Percentiles rank a stretch among this genome's conserved stretches.
Evolutionary conservation across 2,797 vertebrate genomes (phyloP).

Genomic region (Tachyglossus aculeatus): DNA sequence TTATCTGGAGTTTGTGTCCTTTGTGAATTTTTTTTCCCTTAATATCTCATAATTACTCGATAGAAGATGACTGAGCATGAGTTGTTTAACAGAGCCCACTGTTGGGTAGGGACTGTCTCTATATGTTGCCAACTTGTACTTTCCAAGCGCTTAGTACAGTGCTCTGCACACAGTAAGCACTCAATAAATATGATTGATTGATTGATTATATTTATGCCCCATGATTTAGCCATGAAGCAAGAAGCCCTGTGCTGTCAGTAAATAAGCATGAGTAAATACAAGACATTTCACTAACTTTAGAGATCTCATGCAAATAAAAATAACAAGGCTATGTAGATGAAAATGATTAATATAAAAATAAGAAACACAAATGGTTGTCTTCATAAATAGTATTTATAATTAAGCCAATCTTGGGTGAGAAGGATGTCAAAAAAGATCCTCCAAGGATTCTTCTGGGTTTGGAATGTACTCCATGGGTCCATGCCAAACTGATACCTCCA

Average conservation of each 20-base stretch:
- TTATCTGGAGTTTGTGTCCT: neutral
- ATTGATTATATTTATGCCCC: neutral
- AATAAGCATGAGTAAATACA: neutral
- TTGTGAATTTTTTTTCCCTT: neutral
- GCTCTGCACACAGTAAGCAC: too few relatives aligned
- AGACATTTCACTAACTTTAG: neutral
- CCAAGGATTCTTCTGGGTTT: too few relatives aligned
- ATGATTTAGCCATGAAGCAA: conserved; percentile 4
- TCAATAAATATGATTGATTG: too few relatives aligned
- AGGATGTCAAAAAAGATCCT: too few relatives aligned
- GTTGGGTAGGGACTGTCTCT: too few relatives aligned
- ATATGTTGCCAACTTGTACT: too few relatives aligned
- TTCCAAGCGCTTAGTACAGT: too few relatives aligned
- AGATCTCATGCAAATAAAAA: neutral
- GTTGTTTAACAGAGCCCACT: too few relatives aligned
- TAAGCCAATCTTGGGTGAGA: too few relatives aligned
- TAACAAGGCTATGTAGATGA: neutral
- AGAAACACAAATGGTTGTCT: neutral
- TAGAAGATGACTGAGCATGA: neutral
- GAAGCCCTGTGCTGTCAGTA: conserved; percentile 2
- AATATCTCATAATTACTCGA: neutral
- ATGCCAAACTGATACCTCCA: too few relatives aligned
- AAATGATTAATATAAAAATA: neutral
- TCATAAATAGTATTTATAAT: too few relatives aligned
- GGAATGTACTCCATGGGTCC: too few relatives aligned